phyloP scores from a whole-genome alignment of 2,888 invertebrate genomes.

The Xanthorhoe designata region DNA sequence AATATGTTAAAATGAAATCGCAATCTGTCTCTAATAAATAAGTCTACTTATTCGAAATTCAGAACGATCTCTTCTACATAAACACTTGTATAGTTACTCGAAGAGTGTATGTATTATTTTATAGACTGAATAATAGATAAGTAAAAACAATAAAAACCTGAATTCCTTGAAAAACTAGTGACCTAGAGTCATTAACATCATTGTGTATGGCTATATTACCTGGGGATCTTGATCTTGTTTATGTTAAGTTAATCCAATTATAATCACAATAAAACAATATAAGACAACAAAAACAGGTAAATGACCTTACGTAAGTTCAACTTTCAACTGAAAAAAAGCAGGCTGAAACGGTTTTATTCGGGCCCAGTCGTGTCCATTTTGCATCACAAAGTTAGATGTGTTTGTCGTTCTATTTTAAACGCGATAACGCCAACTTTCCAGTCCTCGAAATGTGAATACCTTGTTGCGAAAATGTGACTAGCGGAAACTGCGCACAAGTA shows the following conservation, averaged over 20 bases:
- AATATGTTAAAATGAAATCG: constrained; percentile 65
- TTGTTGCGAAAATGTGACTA: constrained; percentile 86
- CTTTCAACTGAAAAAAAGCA: constrained; percentile 37
- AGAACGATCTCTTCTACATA: neutral
- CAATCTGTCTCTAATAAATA: constrained; percentile 40
- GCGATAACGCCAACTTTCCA: constrained; percentile 84
- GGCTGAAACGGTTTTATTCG: constrained; percentile 56
- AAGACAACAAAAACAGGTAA: constrained; percentile 7
- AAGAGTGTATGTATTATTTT: neutral
- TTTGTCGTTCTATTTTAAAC: constrained; percentile 84
- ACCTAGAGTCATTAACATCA: no score
- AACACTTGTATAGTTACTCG: neutral
- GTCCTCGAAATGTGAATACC: constrained; percentile 85
- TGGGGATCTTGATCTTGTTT: no score
- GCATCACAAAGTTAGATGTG: constrained; percentile 84
- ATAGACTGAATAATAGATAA: neutral
- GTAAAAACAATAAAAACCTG: no score
- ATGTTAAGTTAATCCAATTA: no score
- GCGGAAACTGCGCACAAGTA: constrained; percentile 83
- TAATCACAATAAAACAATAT: neutral
- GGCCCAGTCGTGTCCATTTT: constrained; percentile 73
- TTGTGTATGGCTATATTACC: no score
- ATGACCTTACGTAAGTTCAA: constrained; percentile 27
- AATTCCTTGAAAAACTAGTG: no score
- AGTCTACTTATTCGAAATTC: constrained; percentile 13